Conservation (phyloP, 2,113 vertebrate species). For the Ptychochromis oligacanthus region DNA sequence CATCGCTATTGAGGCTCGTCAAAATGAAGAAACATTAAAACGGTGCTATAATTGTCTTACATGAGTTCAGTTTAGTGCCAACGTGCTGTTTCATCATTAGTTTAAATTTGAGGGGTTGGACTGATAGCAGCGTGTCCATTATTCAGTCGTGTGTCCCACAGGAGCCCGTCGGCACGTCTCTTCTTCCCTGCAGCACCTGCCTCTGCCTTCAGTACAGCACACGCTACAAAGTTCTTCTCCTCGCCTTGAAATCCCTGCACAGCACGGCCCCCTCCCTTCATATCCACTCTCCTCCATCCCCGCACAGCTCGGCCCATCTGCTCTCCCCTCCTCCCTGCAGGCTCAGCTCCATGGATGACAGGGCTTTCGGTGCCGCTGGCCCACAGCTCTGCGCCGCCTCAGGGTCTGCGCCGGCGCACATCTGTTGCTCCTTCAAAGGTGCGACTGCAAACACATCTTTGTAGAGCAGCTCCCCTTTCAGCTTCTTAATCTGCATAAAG, state of each 20-base stretch:
- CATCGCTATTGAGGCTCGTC: too few species aligned
- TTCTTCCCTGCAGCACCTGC: neutral
- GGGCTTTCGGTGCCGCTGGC: slow-evolving; percentile 2
- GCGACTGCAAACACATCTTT: slow-evolving; percentile 8
- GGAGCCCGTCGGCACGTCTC: neutral
- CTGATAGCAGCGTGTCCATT: neutral
- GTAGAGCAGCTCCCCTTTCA: neutral
- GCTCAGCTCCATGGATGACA: slow-evolving; percentile 27
- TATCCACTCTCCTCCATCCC: neutral
- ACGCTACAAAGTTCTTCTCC: slow-evolving; percentile 8
- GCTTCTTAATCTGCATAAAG: neutral
- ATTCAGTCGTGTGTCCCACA: neutral
- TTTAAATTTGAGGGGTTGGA: neutral
- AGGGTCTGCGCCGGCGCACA: slow-evolving; percentile 18
- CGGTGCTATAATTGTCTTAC: neutral
- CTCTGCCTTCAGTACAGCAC: neutral
- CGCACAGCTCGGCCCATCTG: slow-evolving; percentile 29
- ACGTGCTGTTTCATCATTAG: neutral
- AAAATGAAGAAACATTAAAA: too few species aligned
- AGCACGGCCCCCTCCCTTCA: neutral
- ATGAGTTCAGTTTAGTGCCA: neutral
- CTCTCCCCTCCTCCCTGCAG: neutral
- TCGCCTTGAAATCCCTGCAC: neutral
- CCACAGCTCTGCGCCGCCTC: slow-evolving; percentile 18
- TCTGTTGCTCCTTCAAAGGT: slow-evolving; percentile 55